These are phyloP conservation scores for Ceratina australensis DNA, from an alignment of 1,140 invertebrate genomes.

Conservation along the genomic window DNA sequence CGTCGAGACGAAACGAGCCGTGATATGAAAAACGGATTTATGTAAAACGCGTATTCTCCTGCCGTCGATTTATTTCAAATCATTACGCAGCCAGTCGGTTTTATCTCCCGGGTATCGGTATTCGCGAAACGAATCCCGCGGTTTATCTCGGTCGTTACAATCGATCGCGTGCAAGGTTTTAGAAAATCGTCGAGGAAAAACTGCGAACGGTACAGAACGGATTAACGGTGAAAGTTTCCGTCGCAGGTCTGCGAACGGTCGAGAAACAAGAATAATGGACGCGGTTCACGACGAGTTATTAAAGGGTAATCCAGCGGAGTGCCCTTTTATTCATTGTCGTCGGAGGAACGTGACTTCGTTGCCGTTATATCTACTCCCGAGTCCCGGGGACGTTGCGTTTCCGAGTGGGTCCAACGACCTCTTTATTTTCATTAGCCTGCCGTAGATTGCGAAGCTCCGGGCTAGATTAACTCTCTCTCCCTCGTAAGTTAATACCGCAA, in stretches of 20 bases:
- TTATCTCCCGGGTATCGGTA: not conserved
- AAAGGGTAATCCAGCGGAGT: constrained; percentile 41
- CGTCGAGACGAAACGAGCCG: constrained; percentile 30
- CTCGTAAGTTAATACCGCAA: constrained; percentile 43
- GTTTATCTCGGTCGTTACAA: not conserved
- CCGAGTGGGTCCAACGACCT: constrained; percentile 47
- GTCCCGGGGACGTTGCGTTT: constrained; percentile 36
- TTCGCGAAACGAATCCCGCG: not conserved
- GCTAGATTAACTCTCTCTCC: constrained; percentile 28
- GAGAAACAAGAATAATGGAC: constrained; percentile 21
- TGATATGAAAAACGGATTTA: constrained; percentile 49
- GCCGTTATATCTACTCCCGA: constrained; percentile 19
- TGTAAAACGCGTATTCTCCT: constrained; percentile 13
- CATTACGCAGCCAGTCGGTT: not conserved
- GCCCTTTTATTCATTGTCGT: constrained; percentile 46
- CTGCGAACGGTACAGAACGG: constrained; percentile 3
- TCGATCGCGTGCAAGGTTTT: constrained; percentile 22
- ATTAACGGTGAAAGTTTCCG: constrained; percentile 33
- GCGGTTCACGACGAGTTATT: constrained; percentile 28
- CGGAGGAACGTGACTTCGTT: constrained; percentile 43
- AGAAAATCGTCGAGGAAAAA: constrained; percentile 1
- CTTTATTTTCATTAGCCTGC: constrained; percentile 45
- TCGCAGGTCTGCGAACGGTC: not conserved
- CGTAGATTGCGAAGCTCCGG: constrained; percentile 37
- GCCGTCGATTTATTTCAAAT: not conserved